Percentiles rank a stretch among this genome's conserved stretches.
Evolutionary conservation across 2,888 invertebrate species (phyloP).

Genomic region (Drosophila setosimentum): DNA sequence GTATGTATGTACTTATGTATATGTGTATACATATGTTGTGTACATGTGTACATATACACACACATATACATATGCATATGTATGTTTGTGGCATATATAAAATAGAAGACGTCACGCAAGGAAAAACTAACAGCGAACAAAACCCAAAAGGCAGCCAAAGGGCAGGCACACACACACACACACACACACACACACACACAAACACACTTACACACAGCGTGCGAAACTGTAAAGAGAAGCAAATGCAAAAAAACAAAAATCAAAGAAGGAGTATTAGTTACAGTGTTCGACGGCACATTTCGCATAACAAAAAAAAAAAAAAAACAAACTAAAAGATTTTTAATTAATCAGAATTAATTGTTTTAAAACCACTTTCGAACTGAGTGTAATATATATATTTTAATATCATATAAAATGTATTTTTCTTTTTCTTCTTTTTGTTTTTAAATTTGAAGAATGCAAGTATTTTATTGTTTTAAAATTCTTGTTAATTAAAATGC

Average conservation of each 20-base stretch:
- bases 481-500: neutral
- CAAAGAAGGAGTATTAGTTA: neutral
- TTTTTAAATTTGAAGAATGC: neutral
- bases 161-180: conserved; percentile 30
- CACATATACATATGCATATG: neutral
- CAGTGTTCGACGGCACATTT: neutral
- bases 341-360: neutral
- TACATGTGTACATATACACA: neutral
- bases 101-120: conserved; percentile 41
- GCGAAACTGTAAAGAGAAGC: conserved; percentile 17
- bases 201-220: conserved; percentile 12
- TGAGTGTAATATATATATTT: neutral
- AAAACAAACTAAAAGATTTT: too few relatives aligned
- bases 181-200: neutral
- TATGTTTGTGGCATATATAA: conserved; percentile 51
- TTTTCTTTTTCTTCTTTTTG: too few relatives aligned
- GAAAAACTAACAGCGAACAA: conserved; percentile 36
- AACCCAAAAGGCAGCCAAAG: conserved; percentile 29
- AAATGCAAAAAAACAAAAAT: conserved; percentile 3
- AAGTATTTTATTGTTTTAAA: neutral
- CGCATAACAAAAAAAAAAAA: neutral
- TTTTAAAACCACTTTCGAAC: neutral
- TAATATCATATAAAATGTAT: too few relatives aligned
- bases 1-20: neutral
- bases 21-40: neutral